Evolutionary conservation across 2,797 vertebrate genomes (phyloP), one percentile per base, ranked within the genome.

Genomic region (Aselliscus stoliczkanus): DNA sequence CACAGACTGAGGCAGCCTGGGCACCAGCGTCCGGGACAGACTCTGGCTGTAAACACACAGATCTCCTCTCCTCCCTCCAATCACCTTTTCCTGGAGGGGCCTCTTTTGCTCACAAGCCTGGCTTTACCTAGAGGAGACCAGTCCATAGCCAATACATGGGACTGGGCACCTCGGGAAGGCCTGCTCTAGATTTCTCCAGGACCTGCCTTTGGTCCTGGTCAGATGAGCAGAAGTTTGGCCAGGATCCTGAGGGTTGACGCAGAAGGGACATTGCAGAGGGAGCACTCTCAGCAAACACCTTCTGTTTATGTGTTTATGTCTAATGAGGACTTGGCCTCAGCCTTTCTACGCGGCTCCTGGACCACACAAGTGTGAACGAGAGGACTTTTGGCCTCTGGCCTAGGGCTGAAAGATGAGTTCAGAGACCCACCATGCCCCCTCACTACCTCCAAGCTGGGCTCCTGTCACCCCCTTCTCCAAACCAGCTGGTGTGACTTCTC

Each of bases 191-290:
- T 90, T 44, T 81, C 79, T 94, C 29, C 29, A 88, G 92, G 82
- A 75, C 72, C 37, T 88, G 70, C 25, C 64, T 96, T 96, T 70
- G 85, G 90, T 80, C n/a, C 89, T 88, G 69, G 44, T 86, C 42
- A 94, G 85, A 94, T 21, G 47, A 94, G 42, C 54, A 84, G 69
- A 86, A 82, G 54, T 85, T 85, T 97, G 88, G 77, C 79, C 5
- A 4, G 37, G 58, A 67, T 91, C 69, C 60, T 65, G 44, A 1
- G 31, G 58, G 62, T 6, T 88, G 96, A 95, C 3, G 13, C 60
- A 20, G 64, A 86, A 70, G 50, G 27, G 25, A 69, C 37, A 27
- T 21, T 65, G 77, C 56, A 90, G 72, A 70, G 44, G 73, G 44
- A 88, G 75, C 15, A 0, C 67, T 34, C 69, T 76, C 56, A 18